Evolutionary conservation across 2,888 invertebrate genomes (phyloP).

Genomic region (Yponomeuta plumbellus): DNA sequence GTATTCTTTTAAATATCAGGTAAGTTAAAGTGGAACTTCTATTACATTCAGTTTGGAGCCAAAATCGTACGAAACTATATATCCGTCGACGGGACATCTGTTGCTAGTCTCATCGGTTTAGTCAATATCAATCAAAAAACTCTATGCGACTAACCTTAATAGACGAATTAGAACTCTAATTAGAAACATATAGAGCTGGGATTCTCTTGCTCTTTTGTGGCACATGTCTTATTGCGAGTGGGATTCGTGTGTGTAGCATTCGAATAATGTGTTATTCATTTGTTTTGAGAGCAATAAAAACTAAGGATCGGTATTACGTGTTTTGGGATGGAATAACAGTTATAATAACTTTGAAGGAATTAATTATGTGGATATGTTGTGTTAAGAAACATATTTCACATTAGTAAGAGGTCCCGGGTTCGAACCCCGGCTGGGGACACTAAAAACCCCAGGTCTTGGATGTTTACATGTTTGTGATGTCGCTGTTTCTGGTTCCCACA

Average conservation of each 20-base stretch:
- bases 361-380: too few species aligned
- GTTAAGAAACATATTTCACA: too few species aligned
- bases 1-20: not conserved
- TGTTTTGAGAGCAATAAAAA: conserved; percentile 31
- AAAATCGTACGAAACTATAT: conserved; percentile 31
- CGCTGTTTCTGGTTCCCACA: too few species aligned
- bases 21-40: not conserved
- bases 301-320: not conserved
- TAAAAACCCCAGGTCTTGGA: too few species aligned
- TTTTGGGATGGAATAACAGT: not conserved
- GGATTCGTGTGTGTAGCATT: conserved; percentile 23
- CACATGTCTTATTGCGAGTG: conserved; percentile 13
- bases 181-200: not conserved
- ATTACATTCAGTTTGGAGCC: not conserved
- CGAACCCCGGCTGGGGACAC: too few species aligned
- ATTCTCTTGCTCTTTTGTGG: not conserved
- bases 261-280: conserved; percentile 34
- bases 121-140: conserved; percentile 31
- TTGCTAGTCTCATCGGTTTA: conserved; percentile 50
- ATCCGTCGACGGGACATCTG: conserved; percentile 56
- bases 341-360: not conserved
- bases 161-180: not conserved
- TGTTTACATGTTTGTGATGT: too few species aligned
- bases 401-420: too few species aligned
- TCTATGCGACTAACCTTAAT: not conserved